Evolutionary conservation across 2,797 vertebrate species (phyloP), one percentile per base, ranked within the genome.

Genomic region (Pseudomugil tenellus): DNA sequence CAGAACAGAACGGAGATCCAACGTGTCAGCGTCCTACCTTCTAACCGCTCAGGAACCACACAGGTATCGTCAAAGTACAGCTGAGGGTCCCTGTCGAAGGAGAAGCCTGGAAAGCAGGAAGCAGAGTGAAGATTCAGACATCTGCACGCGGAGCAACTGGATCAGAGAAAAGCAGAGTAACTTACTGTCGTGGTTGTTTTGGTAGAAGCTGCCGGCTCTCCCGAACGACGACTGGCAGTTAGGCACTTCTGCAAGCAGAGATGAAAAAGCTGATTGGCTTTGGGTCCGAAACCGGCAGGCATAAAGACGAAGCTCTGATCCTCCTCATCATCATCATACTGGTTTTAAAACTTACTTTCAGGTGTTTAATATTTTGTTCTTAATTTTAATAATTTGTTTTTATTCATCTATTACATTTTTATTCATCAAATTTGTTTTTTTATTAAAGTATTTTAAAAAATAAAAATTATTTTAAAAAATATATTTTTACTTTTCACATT

Each of bases 151-250:
- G 9, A 19, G 37, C 19, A 43, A 11, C 13, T 16, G 8, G 14
- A 37, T 21, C 46, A 51, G 61, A 35, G 12, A 54, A 37, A n/a
- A n/a, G 63, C 25, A 48, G 31, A 4, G 37, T 25, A 63, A 92
- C 95, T 96, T 92, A 98, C 97, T 92, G 5, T 98, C 96, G 73
- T 95, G 95, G 92, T 91, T 94, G 80, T 91, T 94, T 79, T 96
- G 96, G 94, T 95, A 98, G 92, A 96, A 95, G 8, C 90, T 93
- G 17, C 94, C 94, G 43, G 93, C 93, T 90, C 94, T 95, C 84
- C 96, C 93, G 73, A 96, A 98, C 0, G 95, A 94, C 51, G 97
- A 96, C 92, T 97, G 97, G 91, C 97, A 98, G 89, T 96, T 98
- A 94, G 97, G 97, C 96, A 98, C 96, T 97, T 99, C 97, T 99